Evolutionary conservation across 2,113 vertebrate genomes (phyloP), one percentile per base, ranked within the genome.

Genomic region (Cathartes aura): DNA sequence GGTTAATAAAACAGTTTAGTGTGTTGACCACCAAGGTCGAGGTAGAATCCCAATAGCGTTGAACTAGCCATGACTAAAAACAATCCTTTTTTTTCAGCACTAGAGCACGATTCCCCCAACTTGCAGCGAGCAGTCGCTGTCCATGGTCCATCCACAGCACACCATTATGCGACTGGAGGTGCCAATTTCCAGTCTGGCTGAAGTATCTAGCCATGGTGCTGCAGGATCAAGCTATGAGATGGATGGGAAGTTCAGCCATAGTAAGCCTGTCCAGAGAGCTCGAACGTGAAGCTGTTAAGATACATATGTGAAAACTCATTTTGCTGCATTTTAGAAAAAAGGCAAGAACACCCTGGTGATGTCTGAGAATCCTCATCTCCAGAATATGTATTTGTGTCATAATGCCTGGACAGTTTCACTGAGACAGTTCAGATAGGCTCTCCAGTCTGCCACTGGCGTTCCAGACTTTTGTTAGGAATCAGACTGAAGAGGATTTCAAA

Each of bases 91-190:
- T 59, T 50, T 43, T 5, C n/a, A 53, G 4, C 1, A 2, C 7
- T 30, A 17, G 4, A 55, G 9, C 2, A 1, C 0, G 6, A 58
- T 4, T 26, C 34, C 19, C 13, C 4, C 10, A 8, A 19, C 12
- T 2, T 19, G 24, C 20, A 52, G 53, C 0, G 1, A 66, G n/a
- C 34, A 66, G 66, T 13, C 1, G 3, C 91, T 88, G 70, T 90
- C 74, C 21, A 1, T 67, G n/a, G 74, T 80, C 12, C 43, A n/a
- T 20, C 29, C 0, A 1, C 12, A 87, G 53, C 29, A 67, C 45
- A 55, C 10, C 20, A 15, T 1, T 3, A 24, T 1, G 45, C 27
- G 27, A 6, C 1, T 43, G 36, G 24, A 87, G 48, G 29, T 9
- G 45, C 8, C 32, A 12, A 1, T 8, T n/a, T n/a, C 20, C 26